Conservation (phyloP, 1,140 invertebrate genomes). For the Brachystomella parvula region DNA sequence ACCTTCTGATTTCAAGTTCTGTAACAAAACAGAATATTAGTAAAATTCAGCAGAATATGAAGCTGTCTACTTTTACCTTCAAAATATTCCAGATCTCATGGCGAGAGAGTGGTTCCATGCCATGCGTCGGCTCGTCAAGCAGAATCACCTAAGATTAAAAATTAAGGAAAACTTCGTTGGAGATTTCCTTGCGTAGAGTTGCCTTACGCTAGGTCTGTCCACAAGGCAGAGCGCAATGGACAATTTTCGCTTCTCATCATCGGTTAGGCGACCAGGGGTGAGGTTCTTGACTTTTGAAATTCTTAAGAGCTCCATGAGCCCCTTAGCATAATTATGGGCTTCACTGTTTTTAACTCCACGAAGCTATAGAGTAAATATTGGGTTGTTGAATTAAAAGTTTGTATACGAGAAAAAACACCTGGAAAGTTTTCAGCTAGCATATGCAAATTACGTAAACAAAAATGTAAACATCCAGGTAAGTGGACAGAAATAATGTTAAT, state of each 20-base stretch:
- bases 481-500: too few relatives aligned
- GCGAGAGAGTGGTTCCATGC: conserved; percentile 18
- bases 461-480: too few relatives aligned
- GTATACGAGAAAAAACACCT: too few relatives aligned
- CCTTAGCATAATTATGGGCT: background rate
- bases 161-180: conserved; percentile 13
- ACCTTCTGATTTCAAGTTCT: background rate
- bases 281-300: conserved; percentile 14
- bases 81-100: conserved; percentile 32
- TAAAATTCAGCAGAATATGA: background rate
- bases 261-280: conserved; percentile 13
- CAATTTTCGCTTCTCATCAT: conserved; percentile 16
- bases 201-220: conserved; percentile 23
- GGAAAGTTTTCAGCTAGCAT: too few relatives aligned
- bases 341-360: conserved; percentile 14
- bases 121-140: conserved; percentile 20
- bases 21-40: background rate
- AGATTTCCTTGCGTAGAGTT: too few relatives aligned
- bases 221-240: conserved; percentile 24
- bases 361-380: conserved; percentile 14
- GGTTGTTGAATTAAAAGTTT: too few relatives aligned
- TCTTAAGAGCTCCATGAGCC: conserved; percentile 10
- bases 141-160: conserved; percentile 17
- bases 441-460: too few relatives aligned
- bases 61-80: background rate